phyloP scores from a whole-genome alignment of 2,888 invertebrate genomes.

The Bursaphelenchus okinawaensis region DNA sequence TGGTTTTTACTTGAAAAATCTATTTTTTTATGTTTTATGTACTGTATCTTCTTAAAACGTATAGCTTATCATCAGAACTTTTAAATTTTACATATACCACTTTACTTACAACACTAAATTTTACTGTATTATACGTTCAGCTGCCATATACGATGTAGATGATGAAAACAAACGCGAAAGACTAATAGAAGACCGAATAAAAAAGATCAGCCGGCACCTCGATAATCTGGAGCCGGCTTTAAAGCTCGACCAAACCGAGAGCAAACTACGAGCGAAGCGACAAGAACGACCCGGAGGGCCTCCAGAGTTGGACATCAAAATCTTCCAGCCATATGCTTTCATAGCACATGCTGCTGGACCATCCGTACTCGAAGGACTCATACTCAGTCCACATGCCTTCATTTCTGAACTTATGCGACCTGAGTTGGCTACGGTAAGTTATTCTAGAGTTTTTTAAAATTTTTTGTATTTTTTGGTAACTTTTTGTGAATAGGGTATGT shows the following conservation, averaged over 20 bases:
- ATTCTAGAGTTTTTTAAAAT: neutral
- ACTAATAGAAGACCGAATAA: neutral
- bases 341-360: neutral
- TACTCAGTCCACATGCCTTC: constrained; percentile 1
- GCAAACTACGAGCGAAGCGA: neutral
- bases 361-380: neutral
- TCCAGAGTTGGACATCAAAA: too few species aligned
- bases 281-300: neutral
- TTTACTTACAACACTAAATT: neutral
- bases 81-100: neutral
- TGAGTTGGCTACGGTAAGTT: neutral
- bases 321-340: neutral
- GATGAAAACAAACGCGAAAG: neutral
- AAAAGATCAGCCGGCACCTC: neutral
- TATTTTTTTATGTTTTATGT: neutral
- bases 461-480: too few species aligned
- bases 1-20: neutral
- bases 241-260: too few species aligned
- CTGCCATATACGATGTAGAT: neutral
- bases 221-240: too few species aligned
- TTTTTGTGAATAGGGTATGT: too few species aligned
- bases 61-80: neutral
- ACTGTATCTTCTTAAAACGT: neutral
- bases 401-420: neutral
- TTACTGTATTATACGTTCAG: neutral